These are phyloP conservation scores for Aix galericulata DNA, from an alignment of 2,113 vertebrate species.

Conservation along the genomic window DNA sequence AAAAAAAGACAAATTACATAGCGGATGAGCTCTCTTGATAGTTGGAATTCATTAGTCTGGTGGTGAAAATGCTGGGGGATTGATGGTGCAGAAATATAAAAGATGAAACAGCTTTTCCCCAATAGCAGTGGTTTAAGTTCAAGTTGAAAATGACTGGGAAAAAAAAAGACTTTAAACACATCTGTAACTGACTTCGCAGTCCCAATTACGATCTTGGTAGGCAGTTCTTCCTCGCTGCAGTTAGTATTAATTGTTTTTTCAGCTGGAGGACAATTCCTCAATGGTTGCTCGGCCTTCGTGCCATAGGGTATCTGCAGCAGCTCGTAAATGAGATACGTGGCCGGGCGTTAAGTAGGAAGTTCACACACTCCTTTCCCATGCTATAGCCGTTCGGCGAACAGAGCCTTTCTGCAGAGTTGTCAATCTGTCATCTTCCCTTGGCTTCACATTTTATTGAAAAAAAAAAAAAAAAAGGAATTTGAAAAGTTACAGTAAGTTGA, in stretches of 20 bases:
- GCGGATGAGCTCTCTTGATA: slow-evolving; percentile 60
- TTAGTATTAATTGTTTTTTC: slow-evolving; percentile 47
- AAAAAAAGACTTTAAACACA: not conserved
- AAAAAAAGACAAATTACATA: slow-evolving; percentile 61
- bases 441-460: not conserved
- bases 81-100: slow-evolving; percentile 52
- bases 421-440: slow-evolving; percentile 13
- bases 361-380: not conserved
- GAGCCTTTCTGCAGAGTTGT: slow-evolving; percentile 10
- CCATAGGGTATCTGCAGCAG: not conserved
- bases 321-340: not conserved
- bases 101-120: slow-evolving; percentile 49
- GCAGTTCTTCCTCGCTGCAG: slow-evolving; percentile 14
- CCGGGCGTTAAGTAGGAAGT: not conserved
- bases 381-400: not conserved
- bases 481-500: not conserved
- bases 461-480: not conserved
- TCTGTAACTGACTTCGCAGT: slow-evolving; percentile 19
- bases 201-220: not conserved
- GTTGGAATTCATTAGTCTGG: slow-evolving; percentile 64
- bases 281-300: not conserved
- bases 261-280: slow-evolving; percentile 28
- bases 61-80: slow-evolving; percentile 55
- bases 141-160: not conserved
- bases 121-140: slow-evolving; percentile 44